A percentile compares a stretch with the other conserved stretches of the same genome.
phyloP scores from a whole-genome alignment of 2,888 invertebrate species.

The Oegoconia quadripuncta region DNA sequence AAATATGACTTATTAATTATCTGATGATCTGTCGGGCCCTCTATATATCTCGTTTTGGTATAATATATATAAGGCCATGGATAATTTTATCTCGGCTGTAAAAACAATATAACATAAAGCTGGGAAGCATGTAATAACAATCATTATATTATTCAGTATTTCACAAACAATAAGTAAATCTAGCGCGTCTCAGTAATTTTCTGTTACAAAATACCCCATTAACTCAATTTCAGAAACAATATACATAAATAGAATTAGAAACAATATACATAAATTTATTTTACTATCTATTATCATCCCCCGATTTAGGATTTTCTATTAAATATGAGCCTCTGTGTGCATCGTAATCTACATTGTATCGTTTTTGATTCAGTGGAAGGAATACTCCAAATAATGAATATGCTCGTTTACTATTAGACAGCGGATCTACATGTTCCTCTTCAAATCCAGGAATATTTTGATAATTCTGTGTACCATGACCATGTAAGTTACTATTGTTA shows the following conservation, averaged over 20 bases:
- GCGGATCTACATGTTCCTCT: not conserved
- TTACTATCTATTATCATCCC: slow-evolving; percentile 6
- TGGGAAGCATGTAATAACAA: too few relatives aligned
- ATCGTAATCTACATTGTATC: slow-evolving; percentile 27
- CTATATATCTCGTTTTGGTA: too few relatives aligned
- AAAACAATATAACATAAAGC: too few relatives aligned
- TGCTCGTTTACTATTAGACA: slow-evolving; percentile 11
- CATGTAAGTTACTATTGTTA: not conserved
- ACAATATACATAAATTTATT: not conserved
- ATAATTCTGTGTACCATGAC: not conserved
- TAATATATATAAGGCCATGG: too few relatives aligned
- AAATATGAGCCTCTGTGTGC: slow-evolving; percentile 9
- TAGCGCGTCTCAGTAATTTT: too few relatives aligned
- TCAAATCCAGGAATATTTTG: not conserved
- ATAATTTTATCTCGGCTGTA: too few relatives aligned
- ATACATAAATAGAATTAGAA: not conserved
- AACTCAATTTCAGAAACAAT: too few relatives aligned
- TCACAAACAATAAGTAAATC: too few relatives aligned
- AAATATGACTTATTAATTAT: too few relatives aligned
- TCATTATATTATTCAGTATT: too few relatives aligned
- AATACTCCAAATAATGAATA: slow-evolving; percentile 29
- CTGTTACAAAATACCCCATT: too few relatives aligned
- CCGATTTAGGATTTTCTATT: slow-evolving; percentile 7
- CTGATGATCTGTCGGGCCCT: too few relatives aligned
- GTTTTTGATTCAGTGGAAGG: slow-evolving; percentile 29